Evolutionary conservation across 2,113 vertebrate genomes (phyloP), one percentile per base, ranked within the genome.

Genomic region (Neomonachus schauinslandi): DNA sequence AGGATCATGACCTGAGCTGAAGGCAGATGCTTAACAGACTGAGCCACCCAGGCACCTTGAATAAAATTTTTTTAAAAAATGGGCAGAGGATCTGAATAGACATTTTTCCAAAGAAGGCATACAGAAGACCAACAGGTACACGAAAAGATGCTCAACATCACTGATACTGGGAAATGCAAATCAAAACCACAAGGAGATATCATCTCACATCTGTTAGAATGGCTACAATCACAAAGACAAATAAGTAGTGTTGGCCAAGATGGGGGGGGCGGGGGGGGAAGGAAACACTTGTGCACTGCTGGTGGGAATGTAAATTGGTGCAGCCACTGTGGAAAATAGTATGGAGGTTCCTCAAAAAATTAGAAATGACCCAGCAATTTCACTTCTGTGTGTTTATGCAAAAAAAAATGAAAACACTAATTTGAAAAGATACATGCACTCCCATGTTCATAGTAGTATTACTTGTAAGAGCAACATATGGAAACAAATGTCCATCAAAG

Each of bases 231-330:
- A 79, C 2, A 33, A 53, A 79, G 28, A 51, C 28, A 79, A 79
- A 51, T 51, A 79, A 79, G 5, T 53, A 79, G 15, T 53, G 49
- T 33, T 79, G 49, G 49, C 46, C 26, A 79, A 51, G 28, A 33
- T 12, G 9, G 24, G 7, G 14, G 4, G 0, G 13, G 12, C 46
- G 8, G 39, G 39, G 6, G 1, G 8, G 3, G 7, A 15, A 49
- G 49, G 28, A 12, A 51, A 79, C 28, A 5, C 9, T 79, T 19
- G 46, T 79, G 49, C 16, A 53, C 9, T 77, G 46, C 31, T 12
- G 18, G 49, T 79, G 28, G 18, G 76, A 79, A 79, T 79, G 28
- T 79, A 33, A 79, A 12, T 31, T 21, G 49, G 16, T 79, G 46
- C 28, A 53, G 28, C 28, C 46, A 53, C 28, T 74, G 2, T 33